Evolutionary conservation across 2,113 vertebrate species (phyloP), one percentile per base, ranked within the genome.

Genomic region (Ciconia stormi): DNA sequence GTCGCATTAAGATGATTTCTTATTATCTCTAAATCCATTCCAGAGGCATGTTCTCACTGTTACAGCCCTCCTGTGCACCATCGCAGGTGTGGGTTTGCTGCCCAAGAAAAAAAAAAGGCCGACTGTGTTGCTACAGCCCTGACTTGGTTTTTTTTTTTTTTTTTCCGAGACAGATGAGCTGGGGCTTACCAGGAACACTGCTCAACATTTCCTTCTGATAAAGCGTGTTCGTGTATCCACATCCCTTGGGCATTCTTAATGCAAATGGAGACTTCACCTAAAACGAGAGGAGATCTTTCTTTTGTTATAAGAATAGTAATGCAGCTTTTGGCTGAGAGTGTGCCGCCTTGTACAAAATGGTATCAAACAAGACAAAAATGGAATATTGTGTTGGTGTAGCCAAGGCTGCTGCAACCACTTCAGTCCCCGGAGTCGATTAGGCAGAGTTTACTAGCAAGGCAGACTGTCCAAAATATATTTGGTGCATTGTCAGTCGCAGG

Each of bases 1-100:
- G 95, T 80, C 84, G 0, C 95, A 96, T 97, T 97, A 96, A 83
- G 93, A 95, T 96, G 96, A 97, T 97, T 94, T 95, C 94, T 97
- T 94, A 47, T 90, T 94, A 89, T 81, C 87, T 96, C 91, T 82
- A 94, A 87, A 95, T 83, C 93, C 88, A 95, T 97, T 97, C 65
- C 69, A 86, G 65, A 93, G 71, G 71, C 67, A 91, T 94, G 90
- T 91, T 95, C 96, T 81, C 0, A 2, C 91, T 88, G 71, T 90
- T 97, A 96, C 76, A 96, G 49, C 92, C 78, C 94, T 89, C 95
- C 84, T 86, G 93, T 95, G 97, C 92, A 86, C 93, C 70, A 96
- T 92, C 21, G 5, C 83, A 96, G 90, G 86, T 96, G 82, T 22
- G 5, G 76, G 34, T 77, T 84, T 92, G 67, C 89, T 95, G 86